Evolutionary conservation across 1,140 invertebrate species (phyloP).

Genomic region (Aphelinus atriplicis): DNA sequence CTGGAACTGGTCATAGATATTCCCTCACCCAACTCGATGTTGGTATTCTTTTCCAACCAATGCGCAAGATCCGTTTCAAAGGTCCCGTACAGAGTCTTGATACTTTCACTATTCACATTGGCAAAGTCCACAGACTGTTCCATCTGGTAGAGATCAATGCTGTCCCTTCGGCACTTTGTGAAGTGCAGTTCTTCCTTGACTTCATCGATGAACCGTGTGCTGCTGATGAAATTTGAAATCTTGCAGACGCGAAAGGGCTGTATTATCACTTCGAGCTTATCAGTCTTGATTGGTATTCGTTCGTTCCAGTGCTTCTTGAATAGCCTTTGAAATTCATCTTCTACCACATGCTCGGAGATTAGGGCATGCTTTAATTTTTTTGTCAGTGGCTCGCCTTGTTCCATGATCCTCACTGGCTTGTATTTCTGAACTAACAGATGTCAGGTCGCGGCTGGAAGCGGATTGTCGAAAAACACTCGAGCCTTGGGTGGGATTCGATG

Average conservation of each 20-base stretch:
- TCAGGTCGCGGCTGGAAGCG: too few relatives aligned
- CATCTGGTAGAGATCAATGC: conserved; percentile 78
- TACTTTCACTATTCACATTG: conserved; percentile 66
- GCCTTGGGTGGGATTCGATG: too few relatives aligned
- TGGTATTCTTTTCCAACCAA: conserved; percentile 72
- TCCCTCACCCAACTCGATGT: conserved; percentile 67
- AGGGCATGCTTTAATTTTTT: conserved; percentile 46
- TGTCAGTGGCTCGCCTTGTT: conserved; percentile 34
- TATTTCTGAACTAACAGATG: too few relatives aligned
- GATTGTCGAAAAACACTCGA: too few relatives aligned
- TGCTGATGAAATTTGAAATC: conserved; percentile 69
- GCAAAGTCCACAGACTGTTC: conserved; percentile 75
- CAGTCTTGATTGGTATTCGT: conserved; percentile 43
- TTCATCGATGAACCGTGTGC: conserved; percentile 67
- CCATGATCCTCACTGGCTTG: conserved; percentile 34
- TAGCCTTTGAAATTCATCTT: conserved; percentile 47
- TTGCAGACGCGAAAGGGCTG: conserved; percentile 69
- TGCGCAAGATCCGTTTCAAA: conserved; percentile 69
- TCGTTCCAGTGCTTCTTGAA: conserved; percentile 57
- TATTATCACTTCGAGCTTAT: conserved; percentile 58
- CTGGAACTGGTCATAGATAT: conserved; percentile 78
- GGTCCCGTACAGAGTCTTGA: conserved; percentile 67
- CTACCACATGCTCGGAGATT: conserved; percentile 51
- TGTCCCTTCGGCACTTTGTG: conserved; percentile 71
- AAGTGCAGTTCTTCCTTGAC: conserved; percentile 68